Conservation (phyloP, 1,140 invertebrate genomes). For the Trichonephila clavipes region DNA sequence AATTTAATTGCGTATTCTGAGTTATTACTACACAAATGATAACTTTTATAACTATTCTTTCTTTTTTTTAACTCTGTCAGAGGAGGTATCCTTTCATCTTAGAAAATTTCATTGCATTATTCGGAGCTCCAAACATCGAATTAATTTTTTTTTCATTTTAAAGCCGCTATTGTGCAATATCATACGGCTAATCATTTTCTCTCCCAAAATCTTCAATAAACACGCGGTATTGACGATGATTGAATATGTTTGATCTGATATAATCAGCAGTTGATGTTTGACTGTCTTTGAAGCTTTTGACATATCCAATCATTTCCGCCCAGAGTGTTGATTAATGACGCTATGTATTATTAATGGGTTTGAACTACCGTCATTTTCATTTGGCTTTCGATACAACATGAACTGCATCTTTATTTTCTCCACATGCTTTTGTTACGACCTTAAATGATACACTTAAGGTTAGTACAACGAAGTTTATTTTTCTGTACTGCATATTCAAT, state of each 20-base stretch:
- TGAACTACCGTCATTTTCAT: neutral
- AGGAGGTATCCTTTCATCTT: neutral
- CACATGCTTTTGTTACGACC: neutral
- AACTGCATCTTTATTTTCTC: conserved; percentile 78
- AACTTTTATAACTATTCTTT: neutral
- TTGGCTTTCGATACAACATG: conserved; percentile 26
- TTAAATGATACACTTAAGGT: neutral
- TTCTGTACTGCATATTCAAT: neutral
- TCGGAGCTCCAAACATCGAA: conserved; percentile 77
- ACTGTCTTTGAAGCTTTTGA: conserved; percentile 78
- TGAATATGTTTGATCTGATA: conserved; percentile 73
- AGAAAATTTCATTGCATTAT: conserved; percentile 11
- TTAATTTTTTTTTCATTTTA: conserved; percentile 78
- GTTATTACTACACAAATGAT: conserved; percentile 7
- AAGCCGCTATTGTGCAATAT: conserved; percentile 78
- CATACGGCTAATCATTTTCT: conserved; percentile 58
- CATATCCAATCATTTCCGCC: conserved; percentile 77
- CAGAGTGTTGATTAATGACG: conserved; percentile 78
- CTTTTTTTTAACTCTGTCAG: neutral
- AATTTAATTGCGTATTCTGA: neutral
- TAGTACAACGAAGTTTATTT: neutral
- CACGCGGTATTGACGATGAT: neutral
- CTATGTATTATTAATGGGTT: conserved; percentile 78
- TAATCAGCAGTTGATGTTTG: conserved; percentile 79
- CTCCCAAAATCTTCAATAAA: neutral